Percentiles rank a stretch among this genome's conserved stretches.
phyloP scores from a whole-genome alignment of 2,888 invertebrate species.

The Stenurella melanura region DNA sequence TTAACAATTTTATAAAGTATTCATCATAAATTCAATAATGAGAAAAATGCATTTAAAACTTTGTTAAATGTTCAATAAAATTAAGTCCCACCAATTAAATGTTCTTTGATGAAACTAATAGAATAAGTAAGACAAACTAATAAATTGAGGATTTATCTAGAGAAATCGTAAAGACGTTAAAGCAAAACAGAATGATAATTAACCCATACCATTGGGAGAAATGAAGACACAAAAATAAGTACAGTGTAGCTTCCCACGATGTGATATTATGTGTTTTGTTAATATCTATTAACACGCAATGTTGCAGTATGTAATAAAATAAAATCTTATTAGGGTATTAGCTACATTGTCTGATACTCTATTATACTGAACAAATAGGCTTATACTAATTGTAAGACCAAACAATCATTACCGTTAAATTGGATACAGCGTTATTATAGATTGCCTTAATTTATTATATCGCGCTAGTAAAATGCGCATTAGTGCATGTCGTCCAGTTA shows the following conservation, averaged over 20 bases:
- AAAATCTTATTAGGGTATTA: slow-evolving; percentile 58
- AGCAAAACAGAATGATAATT: slow-evolving; percentile 35
- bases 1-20: too few species aligned
- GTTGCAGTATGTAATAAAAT: slow-evolving; percentile 55
- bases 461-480: too few species aligned
- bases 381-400: not conserved
- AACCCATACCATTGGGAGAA: slow-evolving; percentile 43
- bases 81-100: not conserved
- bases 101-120: not conserved
- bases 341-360: slow-evolving; percentile 52
- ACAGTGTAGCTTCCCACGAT: slow-evolving; percentile 53
- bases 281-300: slow-evolving; percentile 60
- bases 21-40: too few species aligned
- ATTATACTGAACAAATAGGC: slow-evolving; percentile 25
- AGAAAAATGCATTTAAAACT: too few species aligned
- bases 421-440: not conserved
- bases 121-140: not conserved
- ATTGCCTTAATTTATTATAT: not conserved
- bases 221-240: slow-evolving; percentile 47
- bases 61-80: too few species aligned
- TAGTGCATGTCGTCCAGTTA: too few species aligned
- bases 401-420: slow-evolving; percentile 23
- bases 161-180: slow-evolving; percentile 11
- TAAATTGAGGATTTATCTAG: slow-evolving; percentile 5
- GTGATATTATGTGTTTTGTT: slow-evolving; percentile 54